phyloP scores from a whole-genome alignment of 92 coral and sea anemone genomes.

The Epizoanthus fatuus region DNA sequence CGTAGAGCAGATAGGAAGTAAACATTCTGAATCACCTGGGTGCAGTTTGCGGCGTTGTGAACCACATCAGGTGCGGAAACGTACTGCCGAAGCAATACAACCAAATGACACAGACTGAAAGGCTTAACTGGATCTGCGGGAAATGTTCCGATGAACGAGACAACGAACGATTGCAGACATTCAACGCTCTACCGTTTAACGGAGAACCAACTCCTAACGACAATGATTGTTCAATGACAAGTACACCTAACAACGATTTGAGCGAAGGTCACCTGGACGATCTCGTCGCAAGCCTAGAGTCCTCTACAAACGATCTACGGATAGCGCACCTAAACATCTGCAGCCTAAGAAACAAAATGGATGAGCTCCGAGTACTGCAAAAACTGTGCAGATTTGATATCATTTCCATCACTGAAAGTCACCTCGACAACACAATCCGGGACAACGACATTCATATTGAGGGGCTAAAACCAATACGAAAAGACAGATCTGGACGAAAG shows the following conservation, averaged over 20 bases:
- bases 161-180: neutral
- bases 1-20: too few species aligned
- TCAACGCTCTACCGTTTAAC: neutral
- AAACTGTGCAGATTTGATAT: conserved; percentile 26
- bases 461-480: conserved; percentile 4
- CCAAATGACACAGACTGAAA: neutral
- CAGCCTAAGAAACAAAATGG: conserved; percentile 26
- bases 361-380: conserved; percentile 1
- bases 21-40: too few species aligned
- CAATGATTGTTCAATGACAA: too few species aligned
- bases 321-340: conserved; percentile 12
- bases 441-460: neutral
- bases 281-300: neutral
- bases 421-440: neutral
- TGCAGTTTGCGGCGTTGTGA: too few species aligned
- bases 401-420: conserved; percentile 11
- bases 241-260: neutral
- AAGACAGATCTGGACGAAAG: conserved; percentile 32
- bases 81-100: neutral
- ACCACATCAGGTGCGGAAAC: neutral
- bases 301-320: neutral
- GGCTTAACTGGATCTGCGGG: neutral
- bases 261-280: neutral
- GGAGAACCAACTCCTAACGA: neutral
- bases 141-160: neutral